Percentiles rank a stretch among this genome's conserved stretches.
These are phyloP conservation scores for Dexiosoma caninum DNA, from an alignment of 2,888 invertebrate genomes.

Conservation along the genomic window DNA sequence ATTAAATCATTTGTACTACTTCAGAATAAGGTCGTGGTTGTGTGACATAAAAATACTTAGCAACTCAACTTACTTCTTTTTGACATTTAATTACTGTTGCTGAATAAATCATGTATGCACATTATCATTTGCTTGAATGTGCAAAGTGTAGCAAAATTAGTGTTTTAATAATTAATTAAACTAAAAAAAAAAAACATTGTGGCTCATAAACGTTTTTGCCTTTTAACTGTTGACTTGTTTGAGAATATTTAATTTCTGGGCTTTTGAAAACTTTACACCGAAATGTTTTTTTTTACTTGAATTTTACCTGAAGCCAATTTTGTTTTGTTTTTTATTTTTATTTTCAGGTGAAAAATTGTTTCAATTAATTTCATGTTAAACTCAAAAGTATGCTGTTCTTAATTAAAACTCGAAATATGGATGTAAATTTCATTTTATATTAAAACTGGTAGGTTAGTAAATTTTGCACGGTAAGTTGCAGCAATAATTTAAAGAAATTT, in stretches of 20 bases:
- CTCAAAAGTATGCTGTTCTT: neutral
- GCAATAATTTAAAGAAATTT: too few species aligned
- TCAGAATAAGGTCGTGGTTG: neutral
- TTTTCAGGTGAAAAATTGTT: neutral
- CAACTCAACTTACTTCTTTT: too few species aligned
- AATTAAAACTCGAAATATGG: neutral
- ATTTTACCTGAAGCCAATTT: neutral
- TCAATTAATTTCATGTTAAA: neutral
- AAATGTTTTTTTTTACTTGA: neutral
- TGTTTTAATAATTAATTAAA: conserved; percentile 5
- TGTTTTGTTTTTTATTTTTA: neutral
- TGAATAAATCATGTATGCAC: conserved; percentile 15
- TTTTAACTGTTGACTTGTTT: neutral
- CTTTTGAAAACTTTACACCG: neutral
- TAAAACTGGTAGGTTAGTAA: too few species aligned
- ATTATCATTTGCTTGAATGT: neutral
- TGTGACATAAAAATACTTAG: neutral
- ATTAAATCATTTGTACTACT: neutral
- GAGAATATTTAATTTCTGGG: neutral
- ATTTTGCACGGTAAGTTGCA: too few species aligned
- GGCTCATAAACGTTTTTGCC: neutral
- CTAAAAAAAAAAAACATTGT: neutral
- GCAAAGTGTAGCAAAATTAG: neutral
- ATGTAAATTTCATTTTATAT: too few species aligned
- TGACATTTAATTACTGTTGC: conserved; percentile 5